Base-by-base conservation (phyloP, 1,140 invertebrate genomes). In the Anoplophora glabripennis region DNA sequence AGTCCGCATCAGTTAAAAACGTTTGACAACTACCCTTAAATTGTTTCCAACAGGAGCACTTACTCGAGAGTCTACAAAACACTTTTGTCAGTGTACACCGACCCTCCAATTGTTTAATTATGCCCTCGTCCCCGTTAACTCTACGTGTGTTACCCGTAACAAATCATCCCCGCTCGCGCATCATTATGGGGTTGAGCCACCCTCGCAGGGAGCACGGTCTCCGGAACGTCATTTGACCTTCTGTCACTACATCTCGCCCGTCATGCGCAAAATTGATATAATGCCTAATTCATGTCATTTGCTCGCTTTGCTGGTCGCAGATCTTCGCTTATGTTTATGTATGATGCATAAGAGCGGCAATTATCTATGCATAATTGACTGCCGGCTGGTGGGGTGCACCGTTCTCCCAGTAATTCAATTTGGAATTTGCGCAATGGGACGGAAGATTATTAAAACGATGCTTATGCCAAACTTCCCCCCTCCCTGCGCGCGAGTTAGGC, bases 211-310 rank as follows among this genome's bases (percentile, higher is more conserved):
- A 33, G 21, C 9, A 35, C 47, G 11, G 37, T 57, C 48, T 35
- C 53, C 40, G 51, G 53, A 55, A 63, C 59, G 67, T 71, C 63
- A 67, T 71, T 69, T 70, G 71, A 72, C 71, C 71, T 72, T 72
- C 67, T 72, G 71, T 72, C 71, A 68, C 69, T 70, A 65, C 66
- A 68, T 66, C 61, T 63, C 64, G 46, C 58, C 69, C 58, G 64
- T 70, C 71, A 73, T 57, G 72, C 72, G 68, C 70, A 70, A 73
- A 73, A 73, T 73, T 73, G 69, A 72, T 71, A 71, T 73, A 72
- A 73, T 72, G 72, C 69, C 63, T 73, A 72, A 73, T 73, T 72
- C 70, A 71, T 72, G 68, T 71, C 64, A 63, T 68, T 71, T 68
- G 63, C 67, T 69, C 44, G 65, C 66, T 63, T 59, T 8, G 28